Conservation (phyloP, 2,113 vertebrate genomes). For the Cisticola juncidis region DNA sequence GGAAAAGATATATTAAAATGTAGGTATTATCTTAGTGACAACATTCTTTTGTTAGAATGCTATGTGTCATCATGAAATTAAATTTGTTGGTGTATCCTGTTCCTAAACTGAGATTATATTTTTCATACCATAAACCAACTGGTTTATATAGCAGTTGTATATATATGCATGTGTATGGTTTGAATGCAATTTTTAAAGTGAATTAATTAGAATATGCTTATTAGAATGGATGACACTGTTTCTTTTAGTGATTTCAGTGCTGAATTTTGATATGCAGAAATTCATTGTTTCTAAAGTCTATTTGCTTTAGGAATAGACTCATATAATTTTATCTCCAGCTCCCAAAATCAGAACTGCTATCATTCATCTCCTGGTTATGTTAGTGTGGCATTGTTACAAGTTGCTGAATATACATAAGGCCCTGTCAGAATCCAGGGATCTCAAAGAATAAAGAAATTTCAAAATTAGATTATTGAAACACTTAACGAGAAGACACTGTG, state of each 20-base stretch:
- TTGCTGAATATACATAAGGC: background rate
- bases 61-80: background rate
- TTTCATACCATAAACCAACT: background rate
- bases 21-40: slow-evolving; percentile 24
- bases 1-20: slow-evolving; percentile 51
- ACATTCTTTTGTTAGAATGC: slow-evolving; percentile 27
- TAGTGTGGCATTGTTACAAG: background rate
- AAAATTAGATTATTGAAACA: slow-evolving; percentile 56
- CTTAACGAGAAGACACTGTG: background rate
- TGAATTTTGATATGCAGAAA: background rate
- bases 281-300: background rate
- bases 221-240: background rate
- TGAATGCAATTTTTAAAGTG: background rate
- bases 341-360: background rate
- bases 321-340: background rate
- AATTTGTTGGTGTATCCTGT: background rate
- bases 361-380: background rate
- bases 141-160: background rate
- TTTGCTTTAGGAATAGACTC: background rate
- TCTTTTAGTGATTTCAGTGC: background rate
- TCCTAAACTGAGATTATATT: background rate
- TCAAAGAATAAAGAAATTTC: background rate
- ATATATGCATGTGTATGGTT: background rate
- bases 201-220: background rate
- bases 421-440: background rate